Base-by-base conservation (phyloP, 2,888 invertebrate species). In the Epinotia nisella region DNA sequence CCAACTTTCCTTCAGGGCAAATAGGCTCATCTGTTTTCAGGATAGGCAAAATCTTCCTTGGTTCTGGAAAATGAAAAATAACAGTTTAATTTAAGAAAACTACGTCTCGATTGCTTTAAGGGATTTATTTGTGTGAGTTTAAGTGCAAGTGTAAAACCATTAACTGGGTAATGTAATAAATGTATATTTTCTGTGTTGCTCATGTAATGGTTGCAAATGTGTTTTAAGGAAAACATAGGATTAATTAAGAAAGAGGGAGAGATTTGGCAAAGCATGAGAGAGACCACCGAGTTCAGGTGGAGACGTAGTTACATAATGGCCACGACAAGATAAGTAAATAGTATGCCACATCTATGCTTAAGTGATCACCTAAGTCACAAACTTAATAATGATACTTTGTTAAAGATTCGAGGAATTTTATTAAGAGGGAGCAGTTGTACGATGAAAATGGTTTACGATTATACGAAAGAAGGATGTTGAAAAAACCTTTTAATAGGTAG, bases 1-100 rank as follows among this genome's bases (percentile, higher is more conserved):
- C 96, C 75, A 98, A 92, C 94, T 98, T 98, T 71, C 97, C 98
- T 83, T 97, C 97, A 17, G 98, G 96, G 82, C 98, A 98, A 81
- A 98, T 95, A 67, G 98, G 98, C 88, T 98, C 98, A 89, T 98
- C 98, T 70, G 98, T 98, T 92, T 98, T 98, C 84, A 98, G 92
- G 83, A 97, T 96, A 62, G 98, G 98, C 84, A 97, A 94, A 74
- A 97, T 95, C 93, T 98, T 98, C 81, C 98, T 96, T 55, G 98
- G 98, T 91, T 97, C 98, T 98, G 95, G 80, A 95, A 92, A 75
- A 66, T 59, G 3, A 5, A 45, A 70, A 76, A 41, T 17, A 24
- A 70, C n/a, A 49, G 24, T 72, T 39, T 62, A 21, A 24, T 35
- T 59, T 3, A 21, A 49, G 19, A 49, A 7, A 49, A 49, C 19